These are phyloP conservation scores for Drosophila melanosoma DNA, from an alignment of 2,888 invertebrate species.

Conservation along the genomic window DNA sequence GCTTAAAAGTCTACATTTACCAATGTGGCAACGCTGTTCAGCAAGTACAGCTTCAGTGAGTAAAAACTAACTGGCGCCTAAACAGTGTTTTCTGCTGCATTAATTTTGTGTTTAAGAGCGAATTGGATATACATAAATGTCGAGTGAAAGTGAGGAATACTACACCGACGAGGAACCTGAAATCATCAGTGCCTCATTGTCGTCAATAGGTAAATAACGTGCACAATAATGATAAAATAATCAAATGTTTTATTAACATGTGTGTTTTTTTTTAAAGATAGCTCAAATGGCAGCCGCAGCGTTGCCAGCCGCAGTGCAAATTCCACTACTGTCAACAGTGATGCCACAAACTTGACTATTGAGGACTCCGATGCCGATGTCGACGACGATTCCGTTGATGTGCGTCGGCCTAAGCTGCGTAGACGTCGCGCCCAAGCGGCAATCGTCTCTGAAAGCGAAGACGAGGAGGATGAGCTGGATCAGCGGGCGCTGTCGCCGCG, in stretches of 20 bases:
- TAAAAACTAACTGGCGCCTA: conserved; percentile 53
- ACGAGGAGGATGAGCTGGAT: conserved; percentile 76
- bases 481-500: conserved; percentile 78
- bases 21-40: conserved; percentile 1
- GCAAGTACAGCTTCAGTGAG: conserved; percentile 25
- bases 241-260: not conserved
- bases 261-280: conserved; percentile 27
- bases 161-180: conserved; percentile 37
- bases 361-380: conserved; percentile 42
- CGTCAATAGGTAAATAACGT: conserved; percentile 44
- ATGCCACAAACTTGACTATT: conserved; percentile 45
- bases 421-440: conserved; percentile 12
- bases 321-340: not conserved
- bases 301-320: not conserved
- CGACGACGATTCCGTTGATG: conserved; percentile 12
- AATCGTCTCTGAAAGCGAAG: conserved; percentile 63
- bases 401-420: not conserved
- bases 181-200: conserved; percentile 27
- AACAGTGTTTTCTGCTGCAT: not conserved
- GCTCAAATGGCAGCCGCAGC: conserved; percentile 28
- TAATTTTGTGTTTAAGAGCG: not conserved
- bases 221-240: not conserved
- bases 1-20: not conserved
- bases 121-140: conserved; percentile 22
- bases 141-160: conserved; percentile 51